phyloP scores from a whole-genome alignment of 2,113 vertebrate genomes.

The Clarias gariepinus region DNA sequence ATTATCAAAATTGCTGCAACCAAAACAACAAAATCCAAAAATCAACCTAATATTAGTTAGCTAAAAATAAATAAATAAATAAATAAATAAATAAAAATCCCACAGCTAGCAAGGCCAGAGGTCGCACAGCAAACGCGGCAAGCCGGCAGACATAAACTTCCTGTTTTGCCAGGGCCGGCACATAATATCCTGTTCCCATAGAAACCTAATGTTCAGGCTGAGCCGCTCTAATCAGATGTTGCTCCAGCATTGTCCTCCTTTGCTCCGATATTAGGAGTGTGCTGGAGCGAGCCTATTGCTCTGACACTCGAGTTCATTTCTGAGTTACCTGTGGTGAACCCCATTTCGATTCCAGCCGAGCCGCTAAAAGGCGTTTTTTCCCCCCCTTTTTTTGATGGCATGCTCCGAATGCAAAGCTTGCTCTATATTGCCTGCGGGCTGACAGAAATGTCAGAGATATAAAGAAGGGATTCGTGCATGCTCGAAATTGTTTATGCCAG shows the following conservation, averaged over 20 bases:
- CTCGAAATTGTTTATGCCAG: slow-evolving; percentile 48
- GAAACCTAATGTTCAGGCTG: slow-evolving; percentile 55
- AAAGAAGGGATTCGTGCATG: slow-evolving; percentile 34
- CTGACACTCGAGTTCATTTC: slow-evolving; percentile 50
- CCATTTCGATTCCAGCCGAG: slow-evolving; percentile 51
- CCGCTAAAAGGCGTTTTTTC: slow-evolving; percentile 44
- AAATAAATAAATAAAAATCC: neutral
- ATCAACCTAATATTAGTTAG: neutral
- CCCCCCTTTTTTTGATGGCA: neutral
- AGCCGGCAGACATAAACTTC: slow-evolving; percentile 56
- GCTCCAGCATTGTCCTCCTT: slow-evolving; percentile 47
- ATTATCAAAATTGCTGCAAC: neutral
- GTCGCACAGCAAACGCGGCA: slow-evolving; percentile 48
- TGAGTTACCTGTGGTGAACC: slow-evolving; percentile 55
- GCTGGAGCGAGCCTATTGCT: slow-evolving; percentile 36
- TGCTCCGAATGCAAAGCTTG: slow-evolving; percentile 42
- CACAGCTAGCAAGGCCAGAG: slow-evolving; percentile 8
- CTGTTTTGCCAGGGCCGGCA: slow-evolving; percentile 51
- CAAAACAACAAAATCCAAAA: neutral
- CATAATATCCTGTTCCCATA: slow-evolving; percentile 61
- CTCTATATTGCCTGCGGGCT: slow-evolving; percentile 40
- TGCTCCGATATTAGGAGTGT: slow-evolving; percentile 48
- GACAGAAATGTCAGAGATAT: slow-evolving; percentile 52
- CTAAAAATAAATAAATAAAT: neutral
- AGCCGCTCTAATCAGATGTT: slow-evolving; percentile 58